Conservation (phyloP, 2,797 vertebrate species). For the Pseudotriccus pelzelni region DNA sequence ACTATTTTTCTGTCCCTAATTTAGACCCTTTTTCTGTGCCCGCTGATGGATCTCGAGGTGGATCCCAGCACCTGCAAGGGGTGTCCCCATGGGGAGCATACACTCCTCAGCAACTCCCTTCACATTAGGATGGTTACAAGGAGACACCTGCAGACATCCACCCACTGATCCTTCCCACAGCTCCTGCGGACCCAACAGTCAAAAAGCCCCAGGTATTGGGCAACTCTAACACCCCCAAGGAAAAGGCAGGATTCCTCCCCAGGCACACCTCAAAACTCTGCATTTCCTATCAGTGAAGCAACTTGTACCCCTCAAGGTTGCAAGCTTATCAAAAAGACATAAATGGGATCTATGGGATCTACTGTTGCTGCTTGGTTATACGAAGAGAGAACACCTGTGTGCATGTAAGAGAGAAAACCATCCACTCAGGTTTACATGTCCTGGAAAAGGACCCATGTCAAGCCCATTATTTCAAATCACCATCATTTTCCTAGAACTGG, state of each 20-base stretch:
- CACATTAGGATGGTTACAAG: fast-evolving
- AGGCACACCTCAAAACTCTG: fast-evolving
- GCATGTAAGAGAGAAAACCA: not conserved
- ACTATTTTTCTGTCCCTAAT: not conserved
- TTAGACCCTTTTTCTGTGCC: not conserved
- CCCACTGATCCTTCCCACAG: not conserved
- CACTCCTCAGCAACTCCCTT: not conserved
- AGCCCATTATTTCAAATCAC: not conserved
- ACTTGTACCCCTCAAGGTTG: not conserved
- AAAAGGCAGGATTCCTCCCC: not conserved
- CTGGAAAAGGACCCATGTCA: not conserved
- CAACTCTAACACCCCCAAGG: not conserved
- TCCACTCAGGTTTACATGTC: not conserved
- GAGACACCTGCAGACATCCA: not conserved
- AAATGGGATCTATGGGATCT: not conserved
- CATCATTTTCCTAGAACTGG: not conserved
- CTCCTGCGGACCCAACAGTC: not conserved
- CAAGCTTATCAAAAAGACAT: not conserved
- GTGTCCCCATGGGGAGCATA: fast-evolving
- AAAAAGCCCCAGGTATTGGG: not conserved
- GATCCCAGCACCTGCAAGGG: not conserved
- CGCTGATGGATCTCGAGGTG: not conserved
- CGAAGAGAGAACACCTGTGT: not conserved
- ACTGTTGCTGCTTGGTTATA: not conserved
- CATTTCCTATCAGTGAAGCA: not conserved